A percentile compares a stretch with the other conserved stretches of the same genome.
Evolutionary conservation across 2,888 invertebrate species (phyloP).

Genomic region (Lasius fuliginosus): DNA sequence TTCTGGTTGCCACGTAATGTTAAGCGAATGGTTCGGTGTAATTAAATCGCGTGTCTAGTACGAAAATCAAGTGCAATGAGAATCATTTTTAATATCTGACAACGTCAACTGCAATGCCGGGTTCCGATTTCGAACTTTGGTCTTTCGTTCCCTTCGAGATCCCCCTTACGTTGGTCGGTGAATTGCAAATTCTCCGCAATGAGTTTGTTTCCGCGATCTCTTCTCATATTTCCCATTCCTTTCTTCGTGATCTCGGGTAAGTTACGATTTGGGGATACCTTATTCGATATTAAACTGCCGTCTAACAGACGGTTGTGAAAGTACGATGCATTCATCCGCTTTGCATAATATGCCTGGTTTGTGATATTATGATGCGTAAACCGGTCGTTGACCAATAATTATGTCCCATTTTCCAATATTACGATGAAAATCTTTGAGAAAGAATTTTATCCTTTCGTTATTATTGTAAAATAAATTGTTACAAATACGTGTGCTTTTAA

Average conservation of each 20-base stretch:
- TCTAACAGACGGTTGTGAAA: slow-evolving; percentile 27
- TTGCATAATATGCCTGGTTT: slow-evolving; percentile 31
- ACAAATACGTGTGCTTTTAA: neutral
- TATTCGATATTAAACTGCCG: slow-evolving; percentile 65
- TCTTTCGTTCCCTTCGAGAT: slow-evolving; percentile 1
- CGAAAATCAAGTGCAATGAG: slow-evolving; percentile 51
- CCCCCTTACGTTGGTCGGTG: slow-evolving; percentile 11
- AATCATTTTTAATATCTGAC: slow-evolving; percentile 71
- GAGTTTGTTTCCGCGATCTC: slow-evolving; percentile 61
- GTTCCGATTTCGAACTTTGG: slow-evolving; percentile 55
- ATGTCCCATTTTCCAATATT: neutral
- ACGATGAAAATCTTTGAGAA: neutral
- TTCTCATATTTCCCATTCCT: slow-evolving; percentile 26
- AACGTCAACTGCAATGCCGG: slow-evolving; percentile 68
- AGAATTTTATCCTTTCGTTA: neutral
- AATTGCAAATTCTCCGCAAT: slow-evolving; percentile 62
- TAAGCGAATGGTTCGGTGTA: neutral
- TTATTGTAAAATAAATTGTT: neutral
- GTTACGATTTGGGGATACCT: slow-evolving; percentile 35
- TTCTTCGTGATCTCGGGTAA: slow-evolving; percentile 1
- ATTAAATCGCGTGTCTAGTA: slow-evolving; percentile 46
- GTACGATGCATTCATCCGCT: slow-evolving; percentile 43
- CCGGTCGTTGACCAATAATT: neutral
- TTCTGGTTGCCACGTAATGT: neutral
- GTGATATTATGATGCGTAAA: neutral